phyloP scores from a whole-genome alignment of 2,113 vertebrate genomes.

The Epinephelus fuscoguttatus region DNA sequence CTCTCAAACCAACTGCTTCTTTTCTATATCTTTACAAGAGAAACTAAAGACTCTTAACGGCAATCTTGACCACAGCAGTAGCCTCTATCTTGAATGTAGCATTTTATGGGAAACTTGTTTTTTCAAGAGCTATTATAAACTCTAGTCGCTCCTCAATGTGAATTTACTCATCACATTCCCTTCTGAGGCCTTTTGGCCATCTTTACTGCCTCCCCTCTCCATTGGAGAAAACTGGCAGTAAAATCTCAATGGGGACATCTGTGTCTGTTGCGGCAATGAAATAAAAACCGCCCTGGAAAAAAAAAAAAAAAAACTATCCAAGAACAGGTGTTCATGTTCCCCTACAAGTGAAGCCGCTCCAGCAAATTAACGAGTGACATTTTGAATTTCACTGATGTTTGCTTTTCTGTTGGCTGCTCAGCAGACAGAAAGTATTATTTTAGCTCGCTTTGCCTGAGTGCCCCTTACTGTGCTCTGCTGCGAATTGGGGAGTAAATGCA shows the following conservation, averaged over 20 bases:
- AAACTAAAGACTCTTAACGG: constrained; percentile 34
- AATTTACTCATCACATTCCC: constrained; percentile 56
- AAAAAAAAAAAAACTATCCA: constrained; percentile 53
- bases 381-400: constrained; percentile 75
- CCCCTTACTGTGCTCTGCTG: constrained; percentile 34
- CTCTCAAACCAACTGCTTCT: neutral
- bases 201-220: constrained; percentile 66
- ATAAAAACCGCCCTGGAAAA: constrained; percentile 59
- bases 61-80: neutral
- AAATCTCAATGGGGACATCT: constrained; percentile 81
- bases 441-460: constrained; percentile 45
- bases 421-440: constrained; percentile 67
- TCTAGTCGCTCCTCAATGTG: constrained; percentile 63
- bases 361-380: constrained; percentile 78
- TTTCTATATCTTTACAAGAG: constrained; percentile 42
- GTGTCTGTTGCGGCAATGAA: constrained; percentile 71
- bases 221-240: constrained; percentile 73
- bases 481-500: constrained; percentile 54
- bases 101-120: constrained; percentile 54
- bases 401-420: constrained; percentile 65
- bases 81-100: constrained; percentile 22
- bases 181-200: constrained; percentile 69
- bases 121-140: constrained; percentile 72
- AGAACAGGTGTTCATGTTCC: constrained; percentile 77
- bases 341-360: constrained; percentile 67